Percentiles rank a stretch among this genome's conserved stretches.
Evolutionary conservation across 2,797 vertebrate species (phyloP).

Genomic region (Chiloscyllium punctatum): DNA sequence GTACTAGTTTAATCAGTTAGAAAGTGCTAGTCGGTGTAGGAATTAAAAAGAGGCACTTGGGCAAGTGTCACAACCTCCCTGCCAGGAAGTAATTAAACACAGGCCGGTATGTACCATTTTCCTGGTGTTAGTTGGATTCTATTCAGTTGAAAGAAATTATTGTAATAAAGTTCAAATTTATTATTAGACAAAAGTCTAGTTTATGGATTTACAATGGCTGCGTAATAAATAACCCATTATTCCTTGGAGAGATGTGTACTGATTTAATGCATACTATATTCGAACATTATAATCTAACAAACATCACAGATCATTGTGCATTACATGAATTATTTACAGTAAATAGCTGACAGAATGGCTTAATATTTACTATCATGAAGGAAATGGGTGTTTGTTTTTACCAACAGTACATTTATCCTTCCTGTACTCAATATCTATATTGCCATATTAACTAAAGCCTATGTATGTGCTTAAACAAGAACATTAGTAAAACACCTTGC

Average conservation of each 20-base stretch:
- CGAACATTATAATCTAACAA: not conserved
- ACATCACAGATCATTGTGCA: not conserved
- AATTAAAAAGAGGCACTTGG: not conserved
- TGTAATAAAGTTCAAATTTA: not conserved
- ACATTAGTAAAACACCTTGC: not conserved
- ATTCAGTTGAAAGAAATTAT: not conserved
- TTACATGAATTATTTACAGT: slow-evolving; percentile 7
- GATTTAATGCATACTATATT: not conserved
- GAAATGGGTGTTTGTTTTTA: not conserved
- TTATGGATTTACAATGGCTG: not conserved
- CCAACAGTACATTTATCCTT: not conserved
- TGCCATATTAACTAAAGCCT: not conserved
- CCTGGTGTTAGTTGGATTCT: not conserved
- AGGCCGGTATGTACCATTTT: not conserved
- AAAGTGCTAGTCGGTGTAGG: not conserved
- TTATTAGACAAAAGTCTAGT: not conserved
- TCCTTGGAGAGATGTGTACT: not conserved
- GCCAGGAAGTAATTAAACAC: not conserved
- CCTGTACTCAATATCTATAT: not conserved
- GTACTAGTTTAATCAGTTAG: not conserved
- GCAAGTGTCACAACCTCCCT: not conserved
- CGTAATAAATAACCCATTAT: not conserved
- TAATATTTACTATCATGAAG: not conserved
- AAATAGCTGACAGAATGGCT: not conserved
- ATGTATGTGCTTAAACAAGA: not conserved